Evolutionary conservation across 2,797 vertebrate genomes (phyloP), one percentile per base, ranked within the genome.

Genomic region (Manis javanica): DNA sequence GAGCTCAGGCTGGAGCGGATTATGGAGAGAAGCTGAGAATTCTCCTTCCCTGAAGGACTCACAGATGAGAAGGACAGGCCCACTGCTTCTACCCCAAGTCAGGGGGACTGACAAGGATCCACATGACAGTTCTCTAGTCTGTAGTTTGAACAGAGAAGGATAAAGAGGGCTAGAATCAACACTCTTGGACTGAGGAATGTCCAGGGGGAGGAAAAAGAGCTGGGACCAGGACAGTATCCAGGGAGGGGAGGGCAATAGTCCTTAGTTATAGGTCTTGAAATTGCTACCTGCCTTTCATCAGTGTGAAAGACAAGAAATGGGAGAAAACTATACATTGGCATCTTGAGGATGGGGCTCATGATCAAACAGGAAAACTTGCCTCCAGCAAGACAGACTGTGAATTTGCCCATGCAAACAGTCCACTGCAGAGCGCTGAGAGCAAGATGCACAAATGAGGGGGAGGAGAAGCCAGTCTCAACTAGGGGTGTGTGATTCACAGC

Each of bases 401-500:
- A 69, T 74, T 83, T 91, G 37, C 59, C 87, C 86, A 55, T 31
- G 72, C 0, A 0, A 96, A 94, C 26, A 66, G 75, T 15, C 90
- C 66, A 59, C 39, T 3, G 37, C 84, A 37, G 5, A 61, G 55
- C 26, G 16, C n/a, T 37, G n/a, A 8, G 71, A 57, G 55, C 26
- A 59, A 63, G 61, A 55, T 1, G 5, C 39, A 11, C n/a, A 86
- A 69, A 51, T 37, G 31, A 79, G 57, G 72, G 87, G 82, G 88
- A 77, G 72, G 59, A 83, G 94, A 97, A 81, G 34, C 61, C 96
- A 87, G 79, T 74, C 94, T 96, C 95, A 69, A 57, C 91, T 23
- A 1, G 0, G 46, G 7, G 66, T 34, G 13, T 90, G 55, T 49
- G 91, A 97, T 98, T 98, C 97, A 81, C 86, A 95, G 95, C 96